These are phyloP conservation scores for Drosophila quasianomalipes DNA, from an alignment of 2,888 invertebrate species.

Conservation along the genomic window DNA sequence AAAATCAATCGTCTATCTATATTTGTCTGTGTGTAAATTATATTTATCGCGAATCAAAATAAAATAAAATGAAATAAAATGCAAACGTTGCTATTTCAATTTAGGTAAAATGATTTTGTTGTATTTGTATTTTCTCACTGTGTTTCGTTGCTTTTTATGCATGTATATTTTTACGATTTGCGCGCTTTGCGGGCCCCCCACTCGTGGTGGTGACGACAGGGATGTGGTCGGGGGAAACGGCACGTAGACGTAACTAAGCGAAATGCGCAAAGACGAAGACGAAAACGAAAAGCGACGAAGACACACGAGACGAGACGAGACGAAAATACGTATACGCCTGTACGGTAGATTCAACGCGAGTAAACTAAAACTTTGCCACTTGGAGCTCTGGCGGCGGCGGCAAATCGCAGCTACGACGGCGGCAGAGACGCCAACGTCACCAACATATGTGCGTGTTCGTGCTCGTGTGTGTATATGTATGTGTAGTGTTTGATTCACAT, in stretches of 20 bases:
- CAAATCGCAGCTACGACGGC: slow-evolving; percentile 52
- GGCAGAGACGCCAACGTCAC: slow-evolving; percentile 38
- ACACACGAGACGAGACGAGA: slow-evolving; percentile 39
- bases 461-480: slow-evolving; percentile 1
- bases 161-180: slow-evolving; percentile 55
- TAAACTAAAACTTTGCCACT: slow-evolving; percentile 68
- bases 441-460: slow-evolving; percentile 30
- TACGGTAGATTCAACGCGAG: slow-evolving; percentile 80
- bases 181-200: slow-evolving; percentile 33
- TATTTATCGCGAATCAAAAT: slow-evolving; percentile 24
- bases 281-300: slow-evolving; percentile 36
- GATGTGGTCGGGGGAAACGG: slow-evolving; percentile 6
- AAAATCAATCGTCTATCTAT: background rate
- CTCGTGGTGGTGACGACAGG: slow-evolving; percentile 4
- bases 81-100: slow-evolving; percentile 42
- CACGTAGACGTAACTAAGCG: slow-evolving; percentile 49
- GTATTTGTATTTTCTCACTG: slow-evolving; percentile 54
- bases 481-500: slow-evolving; percentile 39
- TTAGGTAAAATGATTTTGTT: slow-evolving; percentile 35
- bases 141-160: slow-evolving; percentile 44
- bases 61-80: slow-evolving; percentile 10
- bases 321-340: slow-evolving; percentile 76
- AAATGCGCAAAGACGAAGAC: slow-evolving; percentile 48
- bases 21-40: slow-evolving; percentile 3
- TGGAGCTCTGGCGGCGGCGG: slow-evolving; percentile 25